These are phyloP conservation scores for Grammomys surdaster DNA, from an alignment of 2,113 vertebrate genomes.

Conservation along the genomic window DNA sequence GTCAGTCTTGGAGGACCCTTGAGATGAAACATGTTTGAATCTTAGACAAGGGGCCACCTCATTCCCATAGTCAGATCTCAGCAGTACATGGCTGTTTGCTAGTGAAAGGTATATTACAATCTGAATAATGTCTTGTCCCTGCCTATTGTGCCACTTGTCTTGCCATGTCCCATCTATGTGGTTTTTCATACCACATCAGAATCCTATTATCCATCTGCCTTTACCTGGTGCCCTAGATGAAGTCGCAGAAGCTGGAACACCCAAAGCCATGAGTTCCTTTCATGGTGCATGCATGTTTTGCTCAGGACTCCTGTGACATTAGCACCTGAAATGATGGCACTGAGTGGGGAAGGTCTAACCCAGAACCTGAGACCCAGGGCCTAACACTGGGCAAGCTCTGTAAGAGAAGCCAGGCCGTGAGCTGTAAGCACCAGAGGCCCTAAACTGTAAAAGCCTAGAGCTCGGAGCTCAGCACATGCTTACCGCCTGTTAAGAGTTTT, in stretches of 20 bases:
- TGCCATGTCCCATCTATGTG: background rate
- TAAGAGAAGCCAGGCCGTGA: too few species aligned
- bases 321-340: background rate
- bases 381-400: background rate
- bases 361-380: too few species aligned
- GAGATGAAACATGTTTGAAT: background rate
- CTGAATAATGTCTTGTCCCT: background rate
- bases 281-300: fast-evolving
- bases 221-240: background rate
- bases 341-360: fast-evolving
- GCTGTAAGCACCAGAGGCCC: fast-evolving
- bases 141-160: background rate
- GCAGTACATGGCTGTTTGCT: background rate
- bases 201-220: background rate
- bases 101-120: background rate
- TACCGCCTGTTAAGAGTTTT: background rate
- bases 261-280: background rate
- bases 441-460: fast-evolving
- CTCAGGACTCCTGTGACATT: background rate
- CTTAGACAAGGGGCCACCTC: background rate
- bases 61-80: background rate
- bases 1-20: background rate
- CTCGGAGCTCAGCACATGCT: background rate
- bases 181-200: background rate
- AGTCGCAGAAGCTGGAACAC: background rate